Evolutionary conservation across 2,888 invertebrate genomes (phyloP), one percentile per base, ranked within the genome.

Genomic region (Ommatoiulus sabulosus): DNA sequence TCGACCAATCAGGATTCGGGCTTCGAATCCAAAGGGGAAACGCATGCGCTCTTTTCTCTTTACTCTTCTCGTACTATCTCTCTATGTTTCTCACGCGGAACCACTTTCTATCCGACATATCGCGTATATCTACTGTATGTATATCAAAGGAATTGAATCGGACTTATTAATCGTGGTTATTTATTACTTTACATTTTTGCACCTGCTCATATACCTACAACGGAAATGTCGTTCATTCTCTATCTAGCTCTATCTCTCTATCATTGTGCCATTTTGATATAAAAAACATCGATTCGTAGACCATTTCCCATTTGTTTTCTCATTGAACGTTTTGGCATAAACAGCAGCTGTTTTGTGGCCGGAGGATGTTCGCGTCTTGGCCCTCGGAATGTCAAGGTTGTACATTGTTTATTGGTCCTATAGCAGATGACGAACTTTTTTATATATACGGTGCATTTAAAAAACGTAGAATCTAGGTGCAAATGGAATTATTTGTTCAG

Each of bases 41-140:
- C 87, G 87, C 87, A 87, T 87, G 87, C 87, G 87, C 87, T 87
- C 87, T 57, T 72, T 63, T 84, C 84, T 84, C 84, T 84, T 44
- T 35, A 84, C 17, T 44, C 44, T 44, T 84, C 84, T 84, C 84
- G 43, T 43, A 35, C 43, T 84, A 84, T 17, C 44, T 84, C 84
- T 84, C 44, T 63, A n/a, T 52, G 52, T 52, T 52, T 52, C 52
- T 52, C 52, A 52, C 15, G 52, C 52, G 17, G 52, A 63, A 63
- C 63, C 63, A 63, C 63, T 63, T 63, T 63, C 63, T 63, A 63
- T 20, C 20, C 63, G 6, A 63, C 63, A 63, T 63, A 63, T 63
- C 63, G 63, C 63, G n/a, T 63, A 63, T n/a, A 20, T 35, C 35
- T 35, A 35, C 35, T 35, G 35, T 20, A 20, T 63, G 63, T n/a